A percentile compares a stretch with the other conserved stretches of the same genome.
Evolutionary conservation across 2,113 vertebrate genomes (phyloP).

Genomic region (Ibidorhyncha struthersii): DNA sequence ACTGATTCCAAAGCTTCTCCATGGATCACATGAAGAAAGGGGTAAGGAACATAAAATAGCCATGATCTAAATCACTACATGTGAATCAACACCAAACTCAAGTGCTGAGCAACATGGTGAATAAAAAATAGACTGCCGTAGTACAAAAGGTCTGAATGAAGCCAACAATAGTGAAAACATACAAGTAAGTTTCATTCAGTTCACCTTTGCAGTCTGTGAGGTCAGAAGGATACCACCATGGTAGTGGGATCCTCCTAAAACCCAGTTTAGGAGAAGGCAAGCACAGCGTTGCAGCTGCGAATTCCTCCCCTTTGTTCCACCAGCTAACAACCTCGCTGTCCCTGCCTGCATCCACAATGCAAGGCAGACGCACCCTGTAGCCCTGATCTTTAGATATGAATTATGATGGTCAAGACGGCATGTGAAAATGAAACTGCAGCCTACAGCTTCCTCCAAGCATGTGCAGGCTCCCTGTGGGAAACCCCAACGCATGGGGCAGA

Average conservation of each 20-base stretch:
- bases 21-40: not conserved
- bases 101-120: not conserved
- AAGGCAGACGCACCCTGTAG: not conserved
- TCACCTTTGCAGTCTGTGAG: not conserved
- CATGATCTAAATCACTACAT: not conserved
- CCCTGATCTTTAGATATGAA: not conserved
- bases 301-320: not conserved
- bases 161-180: not conserved
- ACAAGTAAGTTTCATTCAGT: not conserved
- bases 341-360: rapidly evolving
- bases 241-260: not conserved
- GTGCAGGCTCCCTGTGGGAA: not conserved
- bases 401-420: not conserved
- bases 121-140: not conserved
- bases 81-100: not conserved
- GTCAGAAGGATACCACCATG: not conserved
- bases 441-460: not conserved
- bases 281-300: not conserved
- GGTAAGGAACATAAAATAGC: not conserved
- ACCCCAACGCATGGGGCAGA: rapidly evolving
- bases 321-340: not conserved
- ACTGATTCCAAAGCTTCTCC: not conserved
- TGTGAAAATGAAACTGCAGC: not conserved
- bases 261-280: not conserved
- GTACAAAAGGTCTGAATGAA: not conserved